These are phyloP conservation scores for Carapus acus DNA, from an alignment of 2,797 vertebrate species.

Conservation along the genomic window DNA sequence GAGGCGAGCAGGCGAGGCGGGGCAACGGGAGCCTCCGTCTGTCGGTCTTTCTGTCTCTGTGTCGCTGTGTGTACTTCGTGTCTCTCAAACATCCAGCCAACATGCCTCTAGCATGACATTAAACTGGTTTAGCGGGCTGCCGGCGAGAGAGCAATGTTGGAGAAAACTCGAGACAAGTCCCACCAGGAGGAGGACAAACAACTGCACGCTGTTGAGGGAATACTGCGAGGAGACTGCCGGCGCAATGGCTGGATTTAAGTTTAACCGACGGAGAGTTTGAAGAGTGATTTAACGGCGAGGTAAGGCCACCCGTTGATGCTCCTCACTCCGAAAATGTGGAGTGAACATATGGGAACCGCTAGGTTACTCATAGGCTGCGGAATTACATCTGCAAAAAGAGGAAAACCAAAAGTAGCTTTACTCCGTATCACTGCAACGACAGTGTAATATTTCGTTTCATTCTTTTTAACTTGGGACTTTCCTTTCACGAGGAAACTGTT, in stretches of 20 bases:
- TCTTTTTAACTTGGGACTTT: too few relatives aligned
- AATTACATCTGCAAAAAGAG: too few relatives aligned
- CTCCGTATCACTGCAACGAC: too few relatives aligned
- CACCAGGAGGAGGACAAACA: conserved; percentile 26
- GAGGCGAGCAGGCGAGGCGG: conserved; percentile 22
- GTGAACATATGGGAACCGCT: neutral
- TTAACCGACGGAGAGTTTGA: conserved; percentile 23
- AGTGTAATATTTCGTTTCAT: too few relatives aligned
- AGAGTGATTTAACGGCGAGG: conserved; percentile 15
- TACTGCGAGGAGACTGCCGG: conserved; percentile 6
- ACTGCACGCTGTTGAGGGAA: neutral
- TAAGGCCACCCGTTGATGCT: conserved; percentile 16
- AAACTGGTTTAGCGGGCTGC: conserved; percentile 63
- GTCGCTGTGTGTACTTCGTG: neutral
- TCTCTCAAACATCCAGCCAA: conserved; percentile 21
- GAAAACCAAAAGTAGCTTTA: too few relatives aligned
- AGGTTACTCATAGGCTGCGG: too few relatives aligned
- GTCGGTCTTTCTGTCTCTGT: too few relatives aligned
- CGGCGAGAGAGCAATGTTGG: conserved; percentile 9
- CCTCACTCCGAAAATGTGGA: too few relatives aligned
- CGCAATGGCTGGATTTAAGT: conserved; percentile 31
- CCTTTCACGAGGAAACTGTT: too few relatives aligned
- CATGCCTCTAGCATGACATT: conserved; percentile 60
- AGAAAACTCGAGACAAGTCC: conserved; percentile 15
- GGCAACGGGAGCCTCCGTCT: too few relatives aligned